Conservation (phyloP, 1,140 invertebrate genomes). For the Drosophila micromelanica region DNA sequence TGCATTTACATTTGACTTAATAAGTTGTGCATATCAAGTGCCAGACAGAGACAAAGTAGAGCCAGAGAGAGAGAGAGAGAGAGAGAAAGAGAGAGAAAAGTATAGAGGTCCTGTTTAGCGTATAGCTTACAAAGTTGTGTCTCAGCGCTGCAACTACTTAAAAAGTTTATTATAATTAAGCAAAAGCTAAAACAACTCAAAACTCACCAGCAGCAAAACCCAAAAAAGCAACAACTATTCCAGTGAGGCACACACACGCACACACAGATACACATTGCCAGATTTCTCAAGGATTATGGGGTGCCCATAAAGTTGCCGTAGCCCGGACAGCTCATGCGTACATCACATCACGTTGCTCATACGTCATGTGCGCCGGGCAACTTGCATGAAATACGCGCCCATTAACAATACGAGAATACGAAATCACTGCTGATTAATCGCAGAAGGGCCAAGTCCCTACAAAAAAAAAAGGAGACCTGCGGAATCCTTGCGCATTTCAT, state of each 20-base stretch:
- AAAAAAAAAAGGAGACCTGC: not conserved
- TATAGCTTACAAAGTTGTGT: conserved; percentile 68
- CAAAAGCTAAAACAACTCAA: conserved; percentile 64
- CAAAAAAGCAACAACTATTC: conserved; percentile 19
- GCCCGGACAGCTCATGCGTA: conserved; percentile 25
- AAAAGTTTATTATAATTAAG: conserved; percentile 80
- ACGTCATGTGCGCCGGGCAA: conserved; percentile 59
- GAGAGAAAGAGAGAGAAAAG: not conserved
- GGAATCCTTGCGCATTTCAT: conserved; percentile 43
- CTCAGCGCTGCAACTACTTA: conserved; percentile 74
- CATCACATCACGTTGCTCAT: conserved; percentile 53
- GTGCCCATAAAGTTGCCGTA: conserved; percentile 30
- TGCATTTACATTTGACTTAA: conserved; percentile 81
- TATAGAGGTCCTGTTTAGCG: conserved; percentile 15
- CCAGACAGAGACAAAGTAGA: conserved; percentile 5
- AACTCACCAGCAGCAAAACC: conserved; percentile 22
- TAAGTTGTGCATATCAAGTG: conserved; percentile 67
- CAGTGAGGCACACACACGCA: conserved; percentile 8
- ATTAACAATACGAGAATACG: conserved; percentile 26
- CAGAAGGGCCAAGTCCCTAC: not conserved
- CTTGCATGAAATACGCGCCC: conserved; percentile 20
- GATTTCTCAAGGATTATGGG: conserved; percentile 25
- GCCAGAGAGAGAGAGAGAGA: not conserved
- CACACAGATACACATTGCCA: conserved; percentile 9
- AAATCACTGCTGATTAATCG: conserved; percentile 53